Evolutionary conservation across 92 coral and sea anemone species (phyloP).

Genomic region (Micromussa lordhowensis): DNA sequence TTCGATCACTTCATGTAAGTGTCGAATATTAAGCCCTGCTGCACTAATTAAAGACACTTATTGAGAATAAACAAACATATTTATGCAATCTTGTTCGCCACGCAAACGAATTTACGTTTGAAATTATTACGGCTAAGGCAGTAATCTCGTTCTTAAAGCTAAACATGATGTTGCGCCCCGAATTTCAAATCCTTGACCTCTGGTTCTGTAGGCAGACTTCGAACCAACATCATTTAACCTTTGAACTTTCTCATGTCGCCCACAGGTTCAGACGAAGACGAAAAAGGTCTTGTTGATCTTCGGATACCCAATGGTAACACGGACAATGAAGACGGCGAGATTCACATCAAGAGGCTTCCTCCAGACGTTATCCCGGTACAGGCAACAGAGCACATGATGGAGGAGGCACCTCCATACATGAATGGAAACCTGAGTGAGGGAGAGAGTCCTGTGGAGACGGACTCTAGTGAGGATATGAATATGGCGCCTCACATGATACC

Average conservation of each 20-base stretch:
- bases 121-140: no score
- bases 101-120: no score
- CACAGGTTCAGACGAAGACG: slow-evolving; percentile 47
- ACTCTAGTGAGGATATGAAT: slow-evolving; percentile 95
- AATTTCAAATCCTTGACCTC: not conserved
- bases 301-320: slow-evolving; percentile 6
- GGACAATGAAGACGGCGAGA: slow-evolving; percentile 36
- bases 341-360: slow-evolving; percentile 26
- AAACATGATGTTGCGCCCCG: no score
- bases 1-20: no score
- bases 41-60: no score
- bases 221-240: not conserved
- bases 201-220: not conserved
- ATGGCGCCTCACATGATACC: slow-evolving; percentile 77
- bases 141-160: no score
- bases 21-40: no score
- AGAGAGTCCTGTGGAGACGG: slow-evolving; percentile 81
- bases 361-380: slow-evolving; percentile 45
- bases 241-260: not conserved
- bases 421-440: slow-evolving; percentile 73
- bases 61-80: no score
- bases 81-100: no score
- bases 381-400: slow-evolving; percentile 27
- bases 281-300: not conserved
- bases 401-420: slow-evolving; percentile 60